Percentiles rank a stretch among this genome's conserved stretches.
Conservation (phyloP, 2,797 vertebrate genomes). For the Gila robusta region DNA sequence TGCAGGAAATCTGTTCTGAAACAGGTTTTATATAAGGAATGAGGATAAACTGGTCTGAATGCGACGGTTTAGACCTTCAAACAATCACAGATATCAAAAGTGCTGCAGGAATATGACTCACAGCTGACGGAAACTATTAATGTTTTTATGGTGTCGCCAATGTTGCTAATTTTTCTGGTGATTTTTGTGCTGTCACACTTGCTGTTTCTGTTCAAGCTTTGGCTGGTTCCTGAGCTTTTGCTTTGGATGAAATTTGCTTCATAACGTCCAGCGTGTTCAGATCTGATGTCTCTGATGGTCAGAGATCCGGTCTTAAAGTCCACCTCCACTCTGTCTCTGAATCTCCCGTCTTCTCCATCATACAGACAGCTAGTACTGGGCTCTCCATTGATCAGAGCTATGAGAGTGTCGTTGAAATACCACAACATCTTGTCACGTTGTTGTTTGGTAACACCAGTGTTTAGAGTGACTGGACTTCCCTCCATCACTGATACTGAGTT, state of each 20-base stretch:
- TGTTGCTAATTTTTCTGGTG: neutral
- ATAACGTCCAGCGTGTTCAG: neutral
- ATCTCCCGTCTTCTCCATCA: neutral
- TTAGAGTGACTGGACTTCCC: neutral
- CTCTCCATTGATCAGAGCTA: no score
- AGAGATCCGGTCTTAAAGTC: neutral
- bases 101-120: neutral
- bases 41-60: no score
- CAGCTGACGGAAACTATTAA: neutral
- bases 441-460: neutral
- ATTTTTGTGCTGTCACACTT: neutral
- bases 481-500: neutral
- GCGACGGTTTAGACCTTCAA: no score
- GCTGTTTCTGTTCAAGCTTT: neutral
- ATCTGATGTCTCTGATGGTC: neutral
- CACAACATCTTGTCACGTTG: accelerated
- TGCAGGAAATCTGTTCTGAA: no score
- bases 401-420: neutral
- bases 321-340: neutral
- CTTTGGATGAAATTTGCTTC: conserved; percentile 4
- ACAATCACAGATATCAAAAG: no score
- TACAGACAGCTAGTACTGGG: no score
- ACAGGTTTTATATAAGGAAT: no score
- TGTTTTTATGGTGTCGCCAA: neutral
- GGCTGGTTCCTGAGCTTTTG: neutral